Percentiles rank a stretch among this genome's conserved stretches.
Conservation (phyloP, 2,113 vertebrate species). For the Nothocercus julius region DNA sequence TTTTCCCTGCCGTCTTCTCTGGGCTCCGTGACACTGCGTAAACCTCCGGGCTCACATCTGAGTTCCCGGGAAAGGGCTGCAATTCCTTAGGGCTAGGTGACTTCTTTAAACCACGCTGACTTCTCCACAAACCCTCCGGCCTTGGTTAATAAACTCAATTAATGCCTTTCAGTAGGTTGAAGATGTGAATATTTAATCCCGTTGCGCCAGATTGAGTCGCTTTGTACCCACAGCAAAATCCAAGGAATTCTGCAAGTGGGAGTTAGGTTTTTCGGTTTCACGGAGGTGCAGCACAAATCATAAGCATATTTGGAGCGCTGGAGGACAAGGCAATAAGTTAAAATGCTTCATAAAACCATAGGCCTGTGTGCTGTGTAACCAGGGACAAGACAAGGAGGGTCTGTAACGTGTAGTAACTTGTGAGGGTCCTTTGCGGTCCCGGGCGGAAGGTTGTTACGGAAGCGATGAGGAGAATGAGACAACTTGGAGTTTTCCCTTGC, state of each 20-base stretch:
- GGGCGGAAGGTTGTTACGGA: neutral
- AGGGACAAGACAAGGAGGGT: neutral
- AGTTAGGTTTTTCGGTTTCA: neutral
- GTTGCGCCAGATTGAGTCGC: neutral
- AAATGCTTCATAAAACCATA: neutral
- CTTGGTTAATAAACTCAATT: neutral
- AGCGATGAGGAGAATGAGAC: neutral
- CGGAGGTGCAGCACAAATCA: rapidly evolving
- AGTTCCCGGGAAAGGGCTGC: neutral
- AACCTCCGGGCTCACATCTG: neutral
- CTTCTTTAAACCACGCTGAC: neutral
- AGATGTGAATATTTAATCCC: neutral
- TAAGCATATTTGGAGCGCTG: rapidly evolving
- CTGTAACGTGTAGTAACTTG: neutral
- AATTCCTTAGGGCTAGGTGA: neutral
- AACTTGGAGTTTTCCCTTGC: neutral
- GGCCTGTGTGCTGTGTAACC: neutral
- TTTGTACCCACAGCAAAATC: rapidly evolving
- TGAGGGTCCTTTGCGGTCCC: neutral
- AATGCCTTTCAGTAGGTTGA: neutral
- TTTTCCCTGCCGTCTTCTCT: too few species aligned
- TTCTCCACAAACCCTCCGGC: neutral
- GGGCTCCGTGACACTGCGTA: too few species aligned
- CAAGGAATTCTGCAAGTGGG: neutral
- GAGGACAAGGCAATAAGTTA: neutral